phyloP scores from a whole-genome alignment of 2,888 invertebrate genomes.

The Boloria euphrosyne region DNA sequence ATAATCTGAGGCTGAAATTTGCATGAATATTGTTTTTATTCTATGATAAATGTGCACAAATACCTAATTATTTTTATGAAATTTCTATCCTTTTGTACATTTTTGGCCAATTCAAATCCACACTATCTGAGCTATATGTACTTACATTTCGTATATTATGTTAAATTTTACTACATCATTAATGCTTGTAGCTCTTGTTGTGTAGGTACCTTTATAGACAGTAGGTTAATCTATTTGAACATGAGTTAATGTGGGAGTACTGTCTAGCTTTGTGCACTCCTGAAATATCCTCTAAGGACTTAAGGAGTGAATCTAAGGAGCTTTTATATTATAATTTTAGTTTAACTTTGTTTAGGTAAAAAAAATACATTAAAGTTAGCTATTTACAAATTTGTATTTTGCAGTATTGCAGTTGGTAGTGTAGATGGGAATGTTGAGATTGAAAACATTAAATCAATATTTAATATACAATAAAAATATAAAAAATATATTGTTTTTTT shows the following conservation, averaged over 20 bases:
- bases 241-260: conserved; percentile 1
- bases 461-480: neutral
- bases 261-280: neutral
- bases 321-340: too few species aligned
- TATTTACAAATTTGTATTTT: neutral
- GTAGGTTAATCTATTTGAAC: conserved; percentile 6
- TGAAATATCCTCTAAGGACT: too few species aligned
- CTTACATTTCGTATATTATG: neutral
- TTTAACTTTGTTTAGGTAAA: neutral
- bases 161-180: conserved; percentile 21
- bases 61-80: conserved; percentile 2
- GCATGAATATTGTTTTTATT: conserved; percentile 16
- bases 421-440: conserved; percentile 1
- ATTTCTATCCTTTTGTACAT: too few species aligned
- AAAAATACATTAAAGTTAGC: neutral
- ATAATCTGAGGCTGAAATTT: conserved; percentile 9
- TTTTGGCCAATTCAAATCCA: too few species aligned
- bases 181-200: neutral
- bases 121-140: too few species aligned
- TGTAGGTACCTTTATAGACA: conserved; percentile 13
- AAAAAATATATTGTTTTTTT: neutral
- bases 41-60: neutral
- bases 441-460: conserved; percentile 10
- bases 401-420: neutral
- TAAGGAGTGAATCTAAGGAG: too few species aligned